A percentile compares a stretch with the other conserved stretches of the same genome.
Conservation (phyloP, 2,113 vertebrate species). For the Pelodiscus sinensis region DNA sequence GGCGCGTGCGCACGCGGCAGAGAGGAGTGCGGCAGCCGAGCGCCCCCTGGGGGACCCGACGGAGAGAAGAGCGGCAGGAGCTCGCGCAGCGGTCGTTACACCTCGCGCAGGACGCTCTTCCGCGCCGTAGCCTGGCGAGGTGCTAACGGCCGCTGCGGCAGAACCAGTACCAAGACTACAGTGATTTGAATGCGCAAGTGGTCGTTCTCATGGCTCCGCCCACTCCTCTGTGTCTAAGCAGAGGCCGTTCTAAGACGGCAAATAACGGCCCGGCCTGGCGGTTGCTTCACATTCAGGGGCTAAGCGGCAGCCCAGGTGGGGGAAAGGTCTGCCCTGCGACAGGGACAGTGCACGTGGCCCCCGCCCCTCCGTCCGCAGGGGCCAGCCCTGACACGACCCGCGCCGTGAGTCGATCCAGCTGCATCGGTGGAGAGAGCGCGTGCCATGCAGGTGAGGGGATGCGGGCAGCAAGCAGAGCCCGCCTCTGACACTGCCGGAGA, state of each 20-base stretch:
- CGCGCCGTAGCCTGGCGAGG: not conserved
- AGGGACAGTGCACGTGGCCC: rapidly evolving
- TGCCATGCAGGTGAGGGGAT: slow-evolving; percentile 60
- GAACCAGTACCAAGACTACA: not conserved
- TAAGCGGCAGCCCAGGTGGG: not conserved
- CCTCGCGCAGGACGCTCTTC: no score
- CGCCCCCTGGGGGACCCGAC: no score
- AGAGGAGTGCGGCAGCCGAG: not conserved
- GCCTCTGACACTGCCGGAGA: rapidly evolving
- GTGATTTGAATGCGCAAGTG: not conserved
- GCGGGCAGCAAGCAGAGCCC: rapidly evolving
- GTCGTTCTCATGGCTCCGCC: not conserved
- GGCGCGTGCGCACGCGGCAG: no score
- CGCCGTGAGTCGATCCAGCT: rapidly evolving
- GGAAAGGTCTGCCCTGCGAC: rapidly evolving
- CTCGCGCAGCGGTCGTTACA: not conserved
- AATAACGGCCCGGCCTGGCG: not conserved
- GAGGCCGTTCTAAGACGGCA: not conserved
- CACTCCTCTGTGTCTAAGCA: not conserved
- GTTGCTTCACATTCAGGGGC: rapidly evolving
- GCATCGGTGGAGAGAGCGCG: rapidly evolving
- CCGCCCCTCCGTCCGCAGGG: rapidly evolving
- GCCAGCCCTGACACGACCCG: not conserved
- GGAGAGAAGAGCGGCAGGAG: not conserved
- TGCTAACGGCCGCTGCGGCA: not conserved